Base-by-base conservation (phyloP, 1,140 invertebrate genomes). In the Sarcophaga bullata region DNA sequence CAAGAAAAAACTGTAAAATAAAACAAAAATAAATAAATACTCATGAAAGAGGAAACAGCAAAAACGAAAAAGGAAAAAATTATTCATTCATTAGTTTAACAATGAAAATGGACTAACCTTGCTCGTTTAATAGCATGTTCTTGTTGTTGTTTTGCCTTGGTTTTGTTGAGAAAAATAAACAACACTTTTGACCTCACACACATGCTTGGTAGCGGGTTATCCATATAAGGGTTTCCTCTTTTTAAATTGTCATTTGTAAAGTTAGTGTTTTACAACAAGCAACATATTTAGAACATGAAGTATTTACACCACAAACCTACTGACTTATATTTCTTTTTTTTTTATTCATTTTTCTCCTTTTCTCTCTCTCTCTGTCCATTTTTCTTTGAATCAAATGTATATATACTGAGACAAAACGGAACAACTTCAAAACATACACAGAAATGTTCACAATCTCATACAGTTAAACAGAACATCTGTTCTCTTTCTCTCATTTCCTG, bases 61-160 rank as follows among this genome's bases (percentile, higher is more conserved):
- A 13, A 52, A 8, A 52, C 8, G 50, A 58, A 58, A 58, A 58
- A 58, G 54, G 15, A 58, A 4, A 4, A 58, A 58, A 58, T 52
- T 58, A 15, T 58, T 58, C 54, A 58, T 58, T 58, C 54, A 58
- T 58, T 58, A 58, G 54, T 58, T 58, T 58, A 58, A 58, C 54
- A 58, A 58, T 58, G 54, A 58, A 58, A 58, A 58, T 6, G n/a
- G 54, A 6, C 54, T 37, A 37, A 37, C 25, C 25, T 37, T 37
- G 4, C 25, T 37, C 25, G 25, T 37, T 37, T 37, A 37, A 37
- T 37, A 37, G 4, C 4, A 37, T 1, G 25, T 37, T 37, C 1
- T 4, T 37, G 25, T 37, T 37, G 25, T 37, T 37, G 25, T 37
- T 37, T 2, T n/a, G n/a, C n/a, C n/a, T 37, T 37, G 25, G 1